Evolutionary conservation across 2,888 invertebrate species (phyloP).

Genomic region (Eucera pruinosa): DNA sequence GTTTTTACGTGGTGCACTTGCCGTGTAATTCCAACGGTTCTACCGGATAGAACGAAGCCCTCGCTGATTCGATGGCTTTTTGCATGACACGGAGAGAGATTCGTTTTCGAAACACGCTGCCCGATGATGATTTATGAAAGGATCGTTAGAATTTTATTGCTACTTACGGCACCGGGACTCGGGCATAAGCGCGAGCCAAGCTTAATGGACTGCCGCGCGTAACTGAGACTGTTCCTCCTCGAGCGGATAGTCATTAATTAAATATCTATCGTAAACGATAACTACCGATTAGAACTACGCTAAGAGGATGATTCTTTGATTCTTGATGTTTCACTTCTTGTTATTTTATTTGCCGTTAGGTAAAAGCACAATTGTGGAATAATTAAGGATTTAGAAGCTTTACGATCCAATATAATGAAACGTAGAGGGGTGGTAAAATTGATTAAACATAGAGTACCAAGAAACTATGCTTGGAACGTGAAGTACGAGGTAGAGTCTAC

Average conservation of each 20-base stretch:
- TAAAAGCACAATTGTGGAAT: no score
- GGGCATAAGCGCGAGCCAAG: not conserved
- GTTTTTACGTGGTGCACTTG: constrained; percentile 60
- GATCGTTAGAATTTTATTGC: constrained; percentile 54
- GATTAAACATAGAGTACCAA: no score
- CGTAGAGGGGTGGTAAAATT: no score
- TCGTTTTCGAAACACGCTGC: constrained; percentile 31
- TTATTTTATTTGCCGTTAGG: not conserved
- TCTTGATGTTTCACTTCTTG: not conserved
- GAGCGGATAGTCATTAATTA: constrained; percentile 44
- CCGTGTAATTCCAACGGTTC: constrained; percentile 53
- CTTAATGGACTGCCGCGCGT: constrained; percentile 39
- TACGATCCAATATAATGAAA: no score
- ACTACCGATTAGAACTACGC: constrained; percentile 26
- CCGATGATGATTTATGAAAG: constrained; percentile 54
- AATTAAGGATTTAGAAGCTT: no score
- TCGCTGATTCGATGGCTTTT: constrained; percentile 18
- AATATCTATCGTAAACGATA: constrained; percentile 41
- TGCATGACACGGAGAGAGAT: constrained; percentile 18
- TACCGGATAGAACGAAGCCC: constrained; percentile 28
- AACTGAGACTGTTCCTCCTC: constrained; percentile 27
- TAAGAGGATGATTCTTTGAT: not conserved
- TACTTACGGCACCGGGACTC: constrained; percentile 13
- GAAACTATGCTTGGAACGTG: no score
- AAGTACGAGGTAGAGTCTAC: no score